These are phyloP conservation scores for Heterotilapia buettikoferi DNA, from an alignment of 2,113 vertebrate genomes.

Conservation along the genomic window DNA sequence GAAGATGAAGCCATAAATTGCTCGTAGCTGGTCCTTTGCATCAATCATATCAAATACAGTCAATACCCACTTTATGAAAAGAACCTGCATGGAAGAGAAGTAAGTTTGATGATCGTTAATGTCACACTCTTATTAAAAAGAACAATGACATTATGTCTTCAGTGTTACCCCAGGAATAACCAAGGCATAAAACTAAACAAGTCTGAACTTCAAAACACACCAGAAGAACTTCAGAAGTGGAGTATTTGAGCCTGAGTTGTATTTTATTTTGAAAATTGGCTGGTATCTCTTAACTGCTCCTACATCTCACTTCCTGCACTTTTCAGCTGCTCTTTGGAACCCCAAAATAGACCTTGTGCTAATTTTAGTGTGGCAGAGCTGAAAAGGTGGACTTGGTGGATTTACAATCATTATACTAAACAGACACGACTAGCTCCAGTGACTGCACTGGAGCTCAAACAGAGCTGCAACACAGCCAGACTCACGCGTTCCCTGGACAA, in stretches of 20 bases:
- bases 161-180: neutral
- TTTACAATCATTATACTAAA: neutral
- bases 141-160: neutral
- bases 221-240: neutral
- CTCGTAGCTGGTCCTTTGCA: slow-evolving; percentile 79
- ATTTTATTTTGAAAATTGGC: neutral
- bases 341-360: neutral
- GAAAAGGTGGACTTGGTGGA: neutral
- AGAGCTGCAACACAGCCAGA: fast-evolving
- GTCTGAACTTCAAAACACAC: neutral
- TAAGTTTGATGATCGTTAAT: neutral
- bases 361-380: neutral
- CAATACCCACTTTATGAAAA: slow-evolving; percentile 90
- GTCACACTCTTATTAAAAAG: neutral
- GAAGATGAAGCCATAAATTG: slow-evolving; percentile 92
- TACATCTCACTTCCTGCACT: neutral
- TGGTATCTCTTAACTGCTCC: neutral
- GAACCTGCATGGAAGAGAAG: slow-evolving; percentile 61
- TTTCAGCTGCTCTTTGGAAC: neutral
- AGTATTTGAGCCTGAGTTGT: neutral
- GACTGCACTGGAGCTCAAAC: neutral
- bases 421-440: neutral
- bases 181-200: neutral
- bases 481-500: neutral
- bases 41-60: slow-evolving; percentile 90